These are phyloP conservation scores for Drosophila multiciliata DNA, from an alignment of 2,888 invertebrate species.

Conservation along the genomic window DNA sequence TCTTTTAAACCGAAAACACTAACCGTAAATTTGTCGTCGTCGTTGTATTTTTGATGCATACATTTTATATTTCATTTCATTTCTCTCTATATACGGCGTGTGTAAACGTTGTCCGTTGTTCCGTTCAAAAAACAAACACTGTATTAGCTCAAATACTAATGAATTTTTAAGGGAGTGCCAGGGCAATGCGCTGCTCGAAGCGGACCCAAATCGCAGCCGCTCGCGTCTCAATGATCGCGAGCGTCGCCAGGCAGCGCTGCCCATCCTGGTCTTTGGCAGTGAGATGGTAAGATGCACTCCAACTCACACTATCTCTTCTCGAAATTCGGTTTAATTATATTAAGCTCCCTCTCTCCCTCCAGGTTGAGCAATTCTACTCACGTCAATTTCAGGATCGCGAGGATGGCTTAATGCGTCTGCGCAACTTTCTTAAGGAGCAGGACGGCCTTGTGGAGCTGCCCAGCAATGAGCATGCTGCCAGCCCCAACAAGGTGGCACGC, in stretches of 20 bases:
- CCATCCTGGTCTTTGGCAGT: slow-evolving; percentile 96
- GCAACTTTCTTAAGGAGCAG: slow-evolving; percentile 83
- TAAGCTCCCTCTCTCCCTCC: slow-evolving; percentile 12
- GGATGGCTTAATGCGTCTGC: slow-evolving; percentile 91
- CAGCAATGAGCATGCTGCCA: slow-evolving; percentile 71
- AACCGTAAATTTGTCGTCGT: slow-evolving; percentile 44
- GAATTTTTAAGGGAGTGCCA: slow-evolving; percentile 92
- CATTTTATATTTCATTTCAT: slow-evolving; percentile 51
- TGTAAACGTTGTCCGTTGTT: slow-evolving; percentile 71
- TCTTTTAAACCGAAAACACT: slow-evolving; percentile 22
- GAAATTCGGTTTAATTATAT: not conserved
- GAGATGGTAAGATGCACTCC: slow-evolving; percentile 88
- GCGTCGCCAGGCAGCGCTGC: slow-evolving; percentile 93
- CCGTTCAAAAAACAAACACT: slow-evolving; percentile 19
- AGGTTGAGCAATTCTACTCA: slow-evolving; percentile 96
- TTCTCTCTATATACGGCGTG: slow-evolving; percentile 51
- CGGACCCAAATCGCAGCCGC: slow-evolving; percentile 85
- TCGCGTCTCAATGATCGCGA: slow-evolving; percentile 90
- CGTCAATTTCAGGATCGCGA: slow-evolving; percentile 96
- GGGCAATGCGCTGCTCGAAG: slow-evolving; percentile 85
- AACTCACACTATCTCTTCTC: not conserved
- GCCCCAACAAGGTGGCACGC: slow-evolving; percentile 91
- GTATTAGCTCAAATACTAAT: slow-evolving; percentile 91
- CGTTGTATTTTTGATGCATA: slow-evolving; percentile 46
- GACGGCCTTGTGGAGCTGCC: slow-evolving; percentile 82